phyloP scores from a whole-genome alignment of 2,797 vertebrate species.

The Echiichthys vipera region DNA sequence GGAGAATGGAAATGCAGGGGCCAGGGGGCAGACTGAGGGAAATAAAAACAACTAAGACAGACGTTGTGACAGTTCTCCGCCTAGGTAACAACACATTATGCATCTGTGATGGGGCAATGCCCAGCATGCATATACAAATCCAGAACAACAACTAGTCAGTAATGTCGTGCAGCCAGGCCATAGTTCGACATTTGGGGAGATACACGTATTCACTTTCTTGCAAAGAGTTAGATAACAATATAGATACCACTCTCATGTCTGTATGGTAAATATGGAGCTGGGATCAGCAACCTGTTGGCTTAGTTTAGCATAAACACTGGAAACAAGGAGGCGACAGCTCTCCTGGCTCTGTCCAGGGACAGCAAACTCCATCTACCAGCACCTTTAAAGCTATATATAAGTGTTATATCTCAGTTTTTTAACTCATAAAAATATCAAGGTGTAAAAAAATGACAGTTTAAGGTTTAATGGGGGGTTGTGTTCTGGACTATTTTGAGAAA shows the following conservation, averaged over 20 bases:
- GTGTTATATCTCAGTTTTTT: not conserved
- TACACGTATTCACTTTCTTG: too few species aligned
- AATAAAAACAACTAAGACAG: not conserved
- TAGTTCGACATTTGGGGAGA: too few species aligned
- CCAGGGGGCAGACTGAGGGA: not conserved
- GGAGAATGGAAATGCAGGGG: not conserved
- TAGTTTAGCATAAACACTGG: not conserved
- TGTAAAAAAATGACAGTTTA: not conserved
- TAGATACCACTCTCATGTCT: not conserved
- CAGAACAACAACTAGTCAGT: not conserved
- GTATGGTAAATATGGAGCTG: not conserved
- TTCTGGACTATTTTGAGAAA: too few species aligned
- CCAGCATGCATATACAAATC: not conserved
- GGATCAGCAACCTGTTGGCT: not conserved
- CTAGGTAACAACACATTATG: conserved; percentile 13
- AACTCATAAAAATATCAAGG: too few species aligned
- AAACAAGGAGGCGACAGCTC: not conserved
- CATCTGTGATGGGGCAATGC: conserved; percentile 4
- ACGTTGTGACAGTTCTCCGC: not conserved
- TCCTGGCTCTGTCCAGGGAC: not conserved
- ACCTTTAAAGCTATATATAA: not conserved
- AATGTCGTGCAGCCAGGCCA: not conserved
- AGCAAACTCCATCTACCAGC: not conserved
- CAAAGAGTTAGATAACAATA: too few species aligned
- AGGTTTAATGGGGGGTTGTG: too few species aligned